phyloP scores from a whole-genome alignment of 2,888 invertebrate genomes.

The Octodonta nipae region DNA sequence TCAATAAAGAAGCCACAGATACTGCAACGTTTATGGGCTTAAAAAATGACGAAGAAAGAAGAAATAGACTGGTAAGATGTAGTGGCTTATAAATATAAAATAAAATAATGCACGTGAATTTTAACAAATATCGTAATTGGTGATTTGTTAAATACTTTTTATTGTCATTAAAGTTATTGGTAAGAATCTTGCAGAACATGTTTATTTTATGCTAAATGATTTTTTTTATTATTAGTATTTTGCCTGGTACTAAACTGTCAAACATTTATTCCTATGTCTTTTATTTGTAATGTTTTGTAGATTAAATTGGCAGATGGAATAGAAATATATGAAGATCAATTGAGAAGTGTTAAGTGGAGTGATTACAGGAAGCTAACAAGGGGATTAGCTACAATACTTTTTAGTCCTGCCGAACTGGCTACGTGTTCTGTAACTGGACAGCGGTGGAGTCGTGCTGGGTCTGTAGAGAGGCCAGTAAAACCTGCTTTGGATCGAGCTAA shows the following conservation, averaged over 20 bases:
- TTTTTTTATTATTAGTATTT: too few relatives aligned
- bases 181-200: too few relatives aligned
- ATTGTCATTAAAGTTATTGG: too few relatives aligned
- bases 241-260: too few relatives aligned
- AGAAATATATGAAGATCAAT: constrained; percentile 56
- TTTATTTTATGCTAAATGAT: too few relatives aligned
- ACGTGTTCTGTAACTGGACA: constrained; percentile 65
- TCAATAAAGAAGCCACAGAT: too few relatives aligned
- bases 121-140: too few relatives aligned
- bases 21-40: too few relatives aligned
- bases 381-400: constrained; percentile 58
- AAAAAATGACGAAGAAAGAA: constrained; percentile 22
- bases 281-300: constrained; percentile 32
- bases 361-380: constrained; percentile 61
- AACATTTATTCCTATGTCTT: too few relatives aligned
- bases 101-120: too few relatives aligned
- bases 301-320: constrained; percentile 61
- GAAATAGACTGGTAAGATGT: constrained; percentile 25
- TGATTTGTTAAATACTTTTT: too few relatives aligned
- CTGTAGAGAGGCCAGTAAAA: constrained; percentile 60
- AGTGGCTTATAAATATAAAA: background rate
- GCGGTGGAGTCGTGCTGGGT: constrained; percentile 61
- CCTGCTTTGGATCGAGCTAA: constrained; percentile 58
- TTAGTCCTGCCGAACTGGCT: constrained; percentile 59
- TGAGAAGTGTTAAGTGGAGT: constrained; percentile 60